phyloP scores from a whole-genome alignment of 2,113 vertebrate genomes.

The Odontesthes bonariensis region DNA sequence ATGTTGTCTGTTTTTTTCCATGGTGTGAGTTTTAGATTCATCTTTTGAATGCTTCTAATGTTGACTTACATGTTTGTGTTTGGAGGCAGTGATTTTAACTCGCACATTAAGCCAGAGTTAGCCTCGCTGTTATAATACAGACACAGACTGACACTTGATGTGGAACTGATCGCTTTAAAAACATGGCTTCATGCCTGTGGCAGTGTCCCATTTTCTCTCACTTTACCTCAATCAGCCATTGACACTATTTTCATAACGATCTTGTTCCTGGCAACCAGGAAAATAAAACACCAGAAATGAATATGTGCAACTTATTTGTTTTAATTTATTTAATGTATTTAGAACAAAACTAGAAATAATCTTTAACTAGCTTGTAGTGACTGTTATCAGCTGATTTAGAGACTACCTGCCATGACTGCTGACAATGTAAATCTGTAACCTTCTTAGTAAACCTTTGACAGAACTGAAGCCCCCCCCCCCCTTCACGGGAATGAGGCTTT shows the following conservation, averaged over 20 bases:
- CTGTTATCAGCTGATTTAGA: slow-evolving; percentile 22
- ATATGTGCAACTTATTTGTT: too few relatives aligned
- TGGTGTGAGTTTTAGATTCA: background rate
- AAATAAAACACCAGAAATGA: too few relatives aligned
- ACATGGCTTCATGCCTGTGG: slow-evolving; percentile 15
- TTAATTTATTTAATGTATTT: background rate
- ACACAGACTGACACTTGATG: background rate
- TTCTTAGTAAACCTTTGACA: slow-evolving; percentile 24
- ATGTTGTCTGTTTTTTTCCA: slow-evolving; percentile 16
- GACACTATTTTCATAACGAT: background rate
- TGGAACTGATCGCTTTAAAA: slow-evolving; percentile 40
- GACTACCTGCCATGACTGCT: slow-evolving; percentile 28
- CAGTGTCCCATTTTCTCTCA: slow-evolving; percentile 34
- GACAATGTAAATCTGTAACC: slow-evolving; percentile 18
- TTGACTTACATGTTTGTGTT: background rate
- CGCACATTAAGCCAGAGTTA: background rate
- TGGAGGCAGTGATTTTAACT: background rate
- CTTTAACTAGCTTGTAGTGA: background rate
- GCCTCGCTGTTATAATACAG: slow-evolving; percentile 8
- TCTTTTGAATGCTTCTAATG: background rate
- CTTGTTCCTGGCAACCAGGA: too few relatives aligned
- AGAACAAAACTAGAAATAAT: background rate
- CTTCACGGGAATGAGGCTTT: background rate
- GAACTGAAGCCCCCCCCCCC: background rate
- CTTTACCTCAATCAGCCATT: slow-evolving; percentile 20